Conservation (phyloP, 2,797 vertebrate species). For the Pagetopsis macropterus region DNA sequence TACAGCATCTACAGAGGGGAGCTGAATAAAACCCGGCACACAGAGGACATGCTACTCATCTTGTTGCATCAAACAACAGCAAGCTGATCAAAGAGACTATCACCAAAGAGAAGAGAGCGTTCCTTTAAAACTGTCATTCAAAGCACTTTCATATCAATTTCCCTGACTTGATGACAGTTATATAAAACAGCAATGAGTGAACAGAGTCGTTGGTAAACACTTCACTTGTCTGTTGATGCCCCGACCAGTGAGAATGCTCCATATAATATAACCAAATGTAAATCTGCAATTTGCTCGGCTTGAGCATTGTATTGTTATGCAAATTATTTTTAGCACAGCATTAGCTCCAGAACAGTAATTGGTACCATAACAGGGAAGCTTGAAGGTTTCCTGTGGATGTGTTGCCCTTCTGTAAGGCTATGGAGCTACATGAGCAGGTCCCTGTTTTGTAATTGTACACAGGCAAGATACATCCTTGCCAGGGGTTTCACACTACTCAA, state of each 20-base stretch:
- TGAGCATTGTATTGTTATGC: neutral
- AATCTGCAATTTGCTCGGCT: neutral
- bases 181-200: conserved; percentile 11
- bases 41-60: conserved; percentile 13
- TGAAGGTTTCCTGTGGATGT: neutral
- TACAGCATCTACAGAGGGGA: conserved; percentile 9
- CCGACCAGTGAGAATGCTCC: neutral
- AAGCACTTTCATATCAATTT: conserved; percentile 35
- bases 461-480: neutral
- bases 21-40: conserved; percentile 9
- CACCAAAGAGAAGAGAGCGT: conserved; percentile 2
- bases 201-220: conserved; percentile 7
- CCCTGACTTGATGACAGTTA: conserved; percentile 9
- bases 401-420: neutral
- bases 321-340: too few relatives aligned
- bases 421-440: neutral
- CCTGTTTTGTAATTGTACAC: neutral
- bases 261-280: neutral
- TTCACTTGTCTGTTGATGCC: neutral
- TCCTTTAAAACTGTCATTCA: conserved; percentile 34
- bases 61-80: conserved; percentile 25
- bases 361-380: conserved; percentile 14
- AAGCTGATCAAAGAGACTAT: conserved; percentile 36
- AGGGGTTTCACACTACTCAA: neutral
- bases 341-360: neutral